Evolutionary conservation across 2,797 vertebrate species (phyloP).

Genomic region (Echiichthys vipera): DNA sequence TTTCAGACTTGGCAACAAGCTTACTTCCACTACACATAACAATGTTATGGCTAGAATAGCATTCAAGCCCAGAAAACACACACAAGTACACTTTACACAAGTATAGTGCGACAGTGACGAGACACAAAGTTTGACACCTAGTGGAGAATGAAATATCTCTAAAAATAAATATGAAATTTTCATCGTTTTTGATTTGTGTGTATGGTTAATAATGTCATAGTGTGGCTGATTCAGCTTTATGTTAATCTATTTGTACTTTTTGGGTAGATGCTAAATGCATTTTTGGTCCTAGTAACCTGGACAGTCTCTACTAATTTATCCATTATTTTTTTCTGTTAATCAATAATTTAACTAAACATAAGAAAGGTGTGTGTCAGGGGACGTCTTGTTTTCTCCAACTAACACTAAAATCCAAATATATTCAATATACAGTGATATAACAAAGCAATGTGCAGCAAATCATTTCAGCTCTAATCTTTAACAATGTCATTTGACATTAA

Average conservation of each 20-base stretch:
- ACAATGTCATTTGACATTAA: not conserved
- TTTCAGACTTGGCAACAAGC: constrained; percentile 61
- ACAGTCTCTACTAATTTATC: not conserved
- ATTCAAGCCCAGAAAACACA: constrained; percentile 11
- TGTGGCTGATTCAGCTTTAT: not conserved
- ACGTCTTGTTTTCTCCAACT: not conserved
- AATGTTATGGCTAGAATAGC: constrained; percentile 26
- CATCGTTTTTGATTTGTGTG: not conserved
- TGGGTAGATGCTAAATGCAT: not conserved
- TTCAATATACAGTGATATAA: not conserved
- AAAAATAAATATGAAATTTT: not conserved
- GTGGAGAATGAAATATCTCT: not conserved
- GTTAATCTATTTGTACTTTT: not conserved
- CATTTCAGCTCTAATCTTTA: not conserved
- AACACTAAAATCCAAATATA: not conserved
- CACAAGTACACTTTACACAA: constrained; percentile 1
- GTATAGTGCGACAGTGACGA: not conserved
- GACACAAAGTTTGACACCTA: not conserved
- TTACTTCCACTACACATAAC: constrained; percentile 60
- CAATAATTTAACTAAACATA: not conserved
- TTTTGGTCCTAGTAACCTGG: no score
- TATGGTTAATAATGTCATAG: not conserved
- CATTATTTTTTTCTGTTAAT: not conserved
- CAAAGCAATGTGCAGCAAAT: not conserved
- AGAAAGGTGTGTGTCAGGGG: not conserved